These are phyloP conservation scores for Sinella curviseta DNA, from an alignment of 1,140 invertebrate species.

Conservation along the genomic window DNA sequence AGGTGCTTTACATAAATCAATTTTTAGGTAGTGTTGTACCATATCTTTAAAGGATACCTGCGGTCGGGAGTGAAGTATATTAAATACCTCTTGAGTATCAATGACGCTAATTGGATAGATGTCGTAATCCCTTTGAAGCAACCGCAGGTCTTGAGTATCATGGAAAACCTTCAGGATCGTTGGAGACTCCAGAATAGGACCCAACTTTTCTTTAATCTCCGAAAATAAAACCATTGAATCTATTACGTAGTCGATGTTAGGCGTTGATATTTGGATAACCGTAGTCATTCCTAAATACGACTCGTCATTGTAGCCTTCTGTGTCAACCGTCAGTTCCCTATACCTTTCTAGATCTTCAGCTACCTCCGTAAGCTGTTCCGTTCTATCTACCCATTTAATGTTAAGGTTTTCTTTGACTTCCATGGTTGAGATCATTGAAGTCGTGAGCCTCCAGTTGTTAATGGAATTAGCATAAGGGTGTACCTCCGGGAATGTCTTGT, in stretches of 20 bases:
- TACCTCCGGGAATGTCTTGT: too few relatives aligned
- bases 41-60: neutral
- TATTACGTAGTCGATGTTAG: neutral
- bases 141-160: neutral
- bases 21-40: neutral
- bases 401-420: too few relatives aligned
- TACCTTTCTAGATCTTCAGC: neutral
- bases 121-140: neutral
- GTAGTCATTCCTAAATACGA: neutral
- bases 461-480: too few relatives aligned
- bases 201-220: neutral
- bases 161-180: neutral
- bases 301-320: neutral
- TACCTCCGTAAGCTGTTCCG: too few relatives aligned
- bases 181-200: neutral
- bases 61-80: neutral
- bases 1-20: neutral
- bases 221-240: neutral
- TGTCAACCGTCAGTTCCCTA: neutral
- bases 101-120: neutral
- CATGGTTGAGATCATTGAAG: too few relatives aligned
- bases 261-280: neutral
- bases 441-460: too few relatives aligned
- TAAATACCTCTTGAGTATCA: neutral
- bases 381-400: too few relatives aligned